Percentiles rank a stretch among this genome's conserved stretches.
Conservation (phyloP, 2,797 vertebrate species). For the Molossus molossus region DNA sequence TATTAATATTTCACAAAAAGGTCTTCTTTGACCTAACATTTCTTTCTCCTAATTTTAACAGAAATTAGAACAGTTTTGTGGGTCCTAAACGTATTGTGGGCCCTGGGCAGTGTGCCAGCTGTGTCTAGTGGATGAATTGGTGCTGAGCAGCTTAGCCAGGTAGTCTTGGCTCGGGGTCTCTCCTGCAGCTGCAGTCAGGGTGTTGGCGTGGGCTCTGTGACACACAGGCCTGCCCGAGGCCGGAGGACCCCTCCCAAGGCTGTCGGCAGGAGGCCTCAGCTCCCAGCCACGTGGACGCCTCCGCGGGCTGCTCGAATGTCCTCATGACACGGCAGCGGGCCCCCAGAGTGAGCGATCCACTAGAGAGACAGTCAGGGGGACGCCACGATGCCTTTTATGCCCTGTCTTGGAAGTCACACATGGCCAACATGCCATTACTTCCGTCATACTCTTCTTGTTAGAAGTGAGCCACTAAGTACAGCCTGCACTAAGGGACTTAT, state of each 20-base stretch:
- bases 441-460: background rate
- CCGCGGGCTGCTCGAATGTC: background rate
- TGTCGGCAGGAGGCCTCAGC: background rate
- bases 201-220: background rate
- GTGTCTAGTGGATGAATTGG: too few relatives aligned
- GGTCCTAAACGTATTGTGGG: too few relatives aligned
- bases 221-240: background rate
- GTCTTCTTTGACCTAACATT: background rate
- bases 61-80: background rate
- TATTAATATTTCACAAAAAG: background rate
- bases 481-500: background rate
- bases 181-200: background rate
- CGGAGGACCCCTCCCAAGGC: background rate
- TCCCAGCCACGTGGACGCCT: background rate
- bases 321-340: background rate
- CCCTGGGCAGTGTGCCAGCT: background rate
- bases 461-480: background rate
- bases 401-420: background rate
- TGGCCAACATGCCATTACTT: background rate
- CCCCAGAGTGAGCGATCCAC: background rate
- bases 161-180: background rate
- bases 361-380: background rate
- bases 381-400: background rate
- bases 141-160: background rate
- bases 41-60: slow-evolving; percentile 14